Evolutionary conservation across 2,113 vertebrate genomes (phyloP).

Genomic region (Gymnogyps californianus): DNA sequence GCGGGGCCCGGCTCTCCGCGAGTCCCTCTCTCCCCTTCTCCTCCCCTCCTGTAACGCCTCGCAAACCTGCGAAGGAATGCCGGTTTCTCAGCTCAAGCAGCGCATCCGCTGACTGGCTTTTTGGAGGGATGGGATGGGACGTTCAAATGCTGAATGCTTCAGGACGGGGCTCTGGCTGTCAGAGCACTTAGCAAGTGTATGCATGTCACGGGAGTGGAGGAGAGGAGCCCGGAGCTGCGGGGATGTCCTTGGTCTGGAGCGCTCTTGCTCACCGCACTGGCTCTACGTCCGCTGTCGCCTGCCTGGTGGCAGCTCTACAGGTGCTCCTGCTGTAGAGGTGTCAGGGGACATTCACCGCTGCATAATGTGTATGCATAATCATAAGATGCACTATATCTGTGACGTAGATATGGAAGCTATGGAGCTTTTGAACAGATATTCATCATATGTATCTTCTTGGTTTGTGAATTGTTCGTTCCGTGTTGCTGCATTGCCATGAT

Average conservation of each 20-base stretch:
- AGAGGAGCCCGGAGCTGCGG: background rate
- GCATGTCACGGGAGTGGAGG: accelerated
- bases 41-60: background rate
- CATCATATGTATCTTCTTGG: accelerated
- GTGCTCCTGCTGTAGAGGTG: background rate
- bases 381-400: accelerated
- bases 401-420: accelerated
- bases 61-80: no score
- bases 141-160: accelerated
- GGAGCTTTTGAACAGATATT: background rate
- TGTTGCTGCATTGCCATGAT: accelerated
- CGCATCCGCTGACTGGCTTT: accelerated
- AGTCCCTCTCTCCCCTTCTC: background rate
- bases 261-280: accelerated
- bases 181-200: accelerated
- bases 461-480: accelerated
- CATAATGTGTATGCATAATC: no score
- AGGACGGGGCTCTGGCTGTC: background rate
- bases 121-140: background rate
- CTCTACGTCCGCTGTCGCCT: accelerated
- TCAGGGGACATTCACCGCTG: accelerated
- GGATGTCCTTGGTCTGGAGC: background rate
- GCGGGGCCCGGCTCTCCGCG: background rate
- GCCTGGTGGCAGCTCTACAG: background rate
- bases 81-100: no score